Base-by-base conservation (phyloP, 2,888 invertebrate genomes). In the Amphipoea oculea region DNA sequence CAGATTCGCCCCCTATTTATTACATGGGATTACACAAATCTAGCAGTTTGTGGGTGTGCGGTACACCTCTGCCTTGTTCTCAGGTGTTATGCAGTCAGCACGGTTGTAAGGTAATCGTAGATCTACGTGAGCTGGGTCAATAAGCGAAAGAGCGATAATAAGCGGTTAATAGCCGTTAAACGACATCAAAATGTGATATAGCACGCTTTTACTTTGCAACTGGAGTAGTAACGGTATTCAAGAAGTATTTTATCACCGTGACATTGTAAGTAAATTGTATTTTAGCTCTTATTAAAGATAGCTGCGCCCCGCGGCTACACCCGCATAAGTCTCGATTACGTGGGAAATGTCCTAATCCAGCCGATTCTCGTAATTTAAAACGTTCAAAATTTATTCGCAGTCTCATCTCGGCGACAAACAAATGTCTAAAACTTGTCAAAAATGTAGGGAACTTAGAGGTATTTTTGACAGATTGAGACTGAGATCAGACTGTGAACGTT, bases 121-220 rank as follows among this genome's bases (percentile, higher is more conserved):
- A 23, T 1, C 6, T 36, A 23, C 62, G 71, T 70, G 71, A 45
- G 20, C 62, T 7, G n/a, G 42, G 62, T 14, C 78, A 67, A 12
- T 2, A 23, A n/a, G 5, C 7, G 36, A 12, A 4, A 23, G 5
- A 17, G 60, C n/a, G 1, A 4, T 20, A 14, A 20, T 45, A 62
- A 57, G 48, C 65, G 17, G 29, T 1, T 54, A 48, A 48, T 20
- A 29, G 48, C 73, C 48, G 20, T 17, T 6, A 67, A 48, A 51
- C n/a, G 48, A 67, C 51, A 73, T 65, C 36, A 65, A 57, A 60
- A 51, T 42, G n/a, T 74, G 60, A 82, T 48, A 20, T 4, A 51
- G 14, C n/a, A 20, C 51, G 42, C 75, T 66, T 51, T 74, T 82
- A 82, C 60, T 60, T 23, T 9, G 48, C 9, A 66, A 81, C 40